Base-by-base conservation (phyloP, 2,113 vertebrate genomes). In the Jaculus jaculus region DNA sequence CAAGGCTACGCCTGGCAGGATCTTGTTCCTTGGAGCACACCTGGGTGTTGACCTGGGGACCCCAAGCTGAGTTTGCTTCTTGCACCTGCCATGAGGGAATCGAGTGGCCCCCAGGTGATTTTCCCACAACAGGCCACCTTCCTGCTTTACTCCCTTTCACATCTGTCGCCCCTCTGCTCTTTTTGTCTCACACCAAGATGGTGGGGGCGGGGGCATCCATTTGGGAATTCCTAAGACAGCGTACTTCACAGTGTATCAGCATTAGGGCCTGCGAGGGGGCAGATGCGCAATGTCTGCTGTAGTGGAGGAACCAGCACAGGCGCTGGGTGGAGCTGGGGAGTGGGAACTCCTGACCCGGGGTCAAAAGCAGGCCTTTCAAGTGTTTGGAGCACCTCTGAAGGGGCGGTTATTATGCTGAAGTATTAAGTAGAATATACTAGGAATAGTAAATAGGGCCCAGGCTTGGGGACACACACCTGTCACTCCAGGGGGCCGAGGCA, bases 111-210 rank as follows among this genome's bases (percentile, higher is more conserved):
- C 84, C 6, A 0, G 0, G 24, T 4, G 4, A 0, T 24, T 74
- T 42, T 66, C 37, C 16, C 23, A 5, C 16, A 2, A 3, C 16
- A 54, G n/a, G 32, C 61, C 20, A 7, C 20, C 65, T 32, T 30
- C 13, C 34, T 18, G 9, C 42, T 60, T 30, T 18, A 28, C n/a
- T 81, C 63, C 26, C 60, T 42, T 39, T 32, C 37, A 16, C 37
- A 42, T 39, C 60, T 34, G 10, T 20, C 30, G 0, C 28, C 8
- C 5, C 28, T n/a, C 2, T 0, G 2, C 32, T 11, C 10, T 7
- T 18, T 82, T 74, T 34, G 32, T 28, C 23, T 63, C 20, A 0
- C 32, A 6, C 6, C 20, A 10, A 32, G 9, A 10, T 51, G 54
- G n/a, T n/a, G n/a, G n/a, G n/a, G 23, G 9, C 3, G 18, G 17